Conservation (phyloP, 2,797 vertebrate genomes). For the Miichthys miiuy region DNA sequence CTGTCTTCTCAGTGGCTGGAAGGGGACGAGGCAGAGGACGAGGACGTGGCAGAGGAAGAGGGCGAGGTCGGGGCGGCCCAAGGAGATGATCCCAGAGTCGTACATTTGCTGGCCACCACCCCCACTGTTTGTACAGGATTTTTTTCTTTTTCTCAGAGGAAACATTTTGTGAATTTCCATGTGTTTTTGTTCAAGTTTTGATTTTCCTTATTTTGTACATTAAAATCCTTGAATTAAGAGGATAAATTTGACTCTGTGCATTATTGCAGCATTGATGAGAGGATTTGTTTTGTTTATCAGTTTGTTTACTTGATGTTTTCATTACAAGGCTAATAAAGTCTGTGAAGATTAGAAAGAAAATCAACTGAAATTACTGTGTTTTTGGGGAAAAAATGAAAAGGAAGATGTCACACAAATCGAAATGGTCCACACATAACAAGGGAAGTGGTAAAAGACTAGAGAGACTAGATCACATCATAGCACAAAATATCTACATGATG, state of each 20-base stretch:
- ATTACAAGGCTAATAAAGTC: not conserved
- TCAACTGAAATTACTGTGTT: too few relatives aligned
- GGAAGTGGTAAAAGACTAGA: too few relatives aligned
- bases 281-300: constrained; percentile 2
- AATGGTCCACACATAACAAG: not conserved
- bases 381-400: too few relatives aligned
- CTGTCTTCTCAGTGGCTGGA: constrained; percentile 81
- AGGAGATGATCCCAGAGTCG: constrained; percentile 81
- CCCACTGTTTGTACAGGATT: constrained; percentile 85
- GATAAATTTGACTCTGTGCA: constrained; percentile 43
- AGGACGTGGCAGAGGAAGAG: constrained; percentile 87
- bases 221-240: constrained; percentile 73
- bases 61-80: constrained; percentile 86
- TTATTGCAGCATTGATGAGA: constrained; percentile 31
- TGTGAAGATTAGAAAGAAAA: not conserved
- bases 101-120: constrained; percentile 14
- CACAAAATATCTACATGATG: too few relatives aligned
- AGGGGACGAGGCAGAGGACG: constrained; percentile 86
- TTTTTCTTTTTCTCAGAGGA: constrained; percentile 48
- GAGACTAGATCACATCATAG: too few relatives aligned
- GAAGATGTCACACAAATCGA: too few relatives aligned
- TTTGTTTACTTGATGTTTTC: constrained; percentile 18
- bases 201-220: constrained; percentile 82
- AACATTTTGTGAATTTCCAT: constrained; percentile 67
- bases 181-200: constrained; percentile 30